Evolutionary conservation across 2,797 vertebrate species (phyloP), one percentile per base, ranked within the genome.

Genomic region (Melanitta fusca): DNA sequence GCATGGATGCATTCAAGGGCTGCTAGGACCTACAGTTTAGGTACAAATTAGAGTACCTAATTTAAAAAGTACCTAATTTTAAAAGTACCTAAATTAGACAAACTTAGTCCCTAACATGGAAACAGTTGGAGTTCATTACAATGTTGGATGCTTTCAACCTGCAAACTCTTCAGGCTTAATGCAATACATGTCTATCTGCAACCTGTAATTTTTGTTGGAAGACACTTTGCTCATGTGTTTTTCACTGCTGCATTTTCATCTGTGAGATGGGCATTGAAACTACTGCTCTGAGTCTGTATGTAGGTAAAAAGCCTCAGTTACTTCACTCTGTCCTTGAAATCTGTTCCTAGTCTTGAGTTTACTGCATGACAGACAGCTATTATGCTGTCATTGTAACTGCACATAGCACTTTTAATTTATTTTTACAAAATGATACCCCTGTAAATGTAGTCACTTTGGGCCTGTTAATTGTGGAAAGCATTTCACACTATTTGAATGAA

Each of bases 381-480:
- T 69, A 22, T 62, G 11, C 38, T 69, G 41, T 58, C 8, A 7
- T 24, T 71, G 3, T n/a, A 58, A 39, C 43, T 45, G 25, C 13
- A n/a, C 68, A 12, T 34, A 69, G 24, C 21, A 16, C 45, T 82
- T 58, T 53, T 86, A 13, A 24, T 79, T 77, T 57, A 21, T 66
- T 89, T 95, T 82, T 77, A 12, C 53, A 77, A 74, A 85, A 53
- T 54, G 1, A 4, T 71, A 10, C 36, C 56, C 36, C 32, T 64
- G 11, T 80, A 87, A 83, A 49, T 30, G 8, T 83, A 86, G 24
- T 92, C 75, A 34, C 30, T 91, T 80, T 49, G 25, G 51, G 36
- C 65, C 65, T 68, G 28, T 91, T 91, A 91, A 66, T 93, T 83
- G 39, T 92, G 75, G 82, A 92, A 93, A 85, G 30, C 13, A 11